phyloP scores from a whole-genome alignment of 2,888 invertebrate genomes.

The Caenorhabditis imperialis region DNA sequence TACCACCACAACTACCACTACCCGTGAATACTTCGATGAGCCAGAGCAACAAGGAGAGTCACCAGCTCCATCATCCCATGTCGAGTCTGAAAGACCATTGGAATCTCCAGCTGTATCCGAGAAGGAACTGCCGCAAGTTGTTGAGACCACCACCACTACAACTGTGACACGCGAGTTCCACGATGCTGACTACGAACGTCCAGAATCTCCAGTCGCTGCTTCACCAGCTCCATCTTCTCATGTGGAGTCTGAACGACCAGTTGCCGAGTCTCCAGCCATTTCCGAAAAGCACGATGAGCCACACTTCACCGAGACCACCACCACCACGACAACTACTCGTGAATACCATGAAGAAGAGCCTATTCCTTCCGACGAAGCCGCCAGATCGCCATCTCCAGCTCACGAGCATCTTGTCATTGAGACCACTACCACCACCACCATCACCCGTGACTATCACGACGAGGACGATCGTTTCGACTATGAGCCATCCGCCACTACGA shows the following conservation, averaged over 20 bases:
- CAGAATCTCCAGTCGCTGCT: neutral
- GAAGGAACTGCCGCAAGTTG: slow-evolving; percentile 1
- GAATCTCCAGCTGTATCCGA: too few relatives aligned
- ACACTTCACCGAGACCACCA: neutral
- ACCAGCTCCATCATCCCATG: neutral
- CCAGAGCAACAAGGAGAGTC: too few relatives aligned
- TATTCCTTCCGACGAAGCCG: neutral
- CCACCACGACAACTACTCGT: neutral
- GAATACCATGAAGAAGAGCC: neutral
- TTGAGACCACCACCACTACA: slow-evolving; percentile 9
- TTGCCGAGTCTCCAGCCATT: slow-evolving; percentile 16
- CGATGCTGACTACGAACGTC: slow-evolving; percentile 5
- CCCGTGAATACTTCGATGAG: neutral
- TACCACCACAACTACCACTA: slow-evolving; percentile 1
- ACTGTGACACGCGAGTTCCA: slow-evolving; percentile 19
- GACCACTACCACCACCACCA: slow-evolving; percentile 18
- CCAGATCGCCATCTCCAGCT: slow-evolving; percentile 8
- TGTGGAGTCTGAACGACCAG: slow-evolving; percentile 1
- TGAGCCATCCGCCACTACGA: slow-evolving; percentile 13
- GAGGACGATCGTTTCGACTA: slow-evolving; percentile 5
- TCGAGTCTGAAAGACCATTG: neutral
- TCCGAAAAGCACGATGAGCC: neutral
- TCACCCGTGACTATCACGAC: slow-evolving; percentile 29
- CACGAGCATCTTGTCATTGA: slow-evolving; percentile 9
- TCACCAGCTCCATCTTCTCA: slow-evolving; percentile 11